These are phyloP conservation scores for Napeogenes inachia DNA, from an alignment of 2,888 invertebrate genomes.

Conservation along the genomic window DNA sequence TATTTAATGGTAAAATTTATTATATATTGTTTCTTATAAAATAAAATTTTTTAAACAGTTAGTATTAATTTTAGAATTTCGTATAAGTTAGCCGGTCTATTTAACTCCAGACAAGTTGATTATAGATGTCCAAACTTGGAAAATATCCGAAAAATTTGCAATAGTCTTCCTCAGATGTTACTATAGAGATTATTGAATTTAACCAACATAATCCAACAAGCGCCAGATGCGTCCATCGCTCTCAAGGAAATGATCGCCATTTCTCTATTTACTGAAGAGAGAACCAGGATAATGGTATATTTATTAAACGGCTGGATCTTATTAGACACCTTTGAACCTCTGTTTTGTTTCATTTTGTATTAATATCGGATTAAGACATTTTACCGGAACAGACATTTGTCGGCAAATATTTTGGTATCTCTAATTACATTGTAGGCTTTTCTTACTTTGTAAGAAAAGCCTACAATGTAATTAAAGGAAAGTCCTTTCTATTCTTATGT, in stretches of 20 bases:
- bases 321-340: constrained; percentile 36
- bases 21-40: too few species aligned
- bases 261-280: constrained; percentile 46
- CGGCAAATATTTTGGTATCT: constrained; percentile 39
- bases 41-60: too few species aligned
- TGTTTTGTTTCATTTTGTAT: constrained; percentile 35
- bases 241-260: constrained; percentile 57
- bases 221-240: constrained; percentile 60
- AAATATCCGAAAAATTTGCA: constrained; percentile 45
- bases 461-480: too few species aligned
- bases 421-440: not conserved
- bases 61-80: too few species aligned
- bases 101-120: constrained; percentile 14
- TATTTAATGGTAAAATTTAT: too few species aligned
- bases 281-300: constrained; percentile 52
- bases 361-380: constrained; percentile 32
- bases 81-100: not conserved
- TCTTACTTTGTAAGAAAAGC: too few species aligned
- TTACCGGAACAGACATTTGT: constrained; percentile 39
- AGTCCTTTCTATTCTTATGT: too few species aligned
- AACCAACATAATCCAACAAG: constrained; percentile 62
- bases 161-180: constrained; percentile 58
- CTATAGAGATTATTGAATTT: constrained; percentile 68
- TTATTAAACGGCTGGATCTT: constrained; percentile 54
- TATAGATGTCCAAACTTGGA: constrained; percentile 19